These are phyloP conservation scores for Puntigrus tetrazona DNA, from an alignment of 2,113 vertebrate species.

Conservation along the genomic window DNA sequence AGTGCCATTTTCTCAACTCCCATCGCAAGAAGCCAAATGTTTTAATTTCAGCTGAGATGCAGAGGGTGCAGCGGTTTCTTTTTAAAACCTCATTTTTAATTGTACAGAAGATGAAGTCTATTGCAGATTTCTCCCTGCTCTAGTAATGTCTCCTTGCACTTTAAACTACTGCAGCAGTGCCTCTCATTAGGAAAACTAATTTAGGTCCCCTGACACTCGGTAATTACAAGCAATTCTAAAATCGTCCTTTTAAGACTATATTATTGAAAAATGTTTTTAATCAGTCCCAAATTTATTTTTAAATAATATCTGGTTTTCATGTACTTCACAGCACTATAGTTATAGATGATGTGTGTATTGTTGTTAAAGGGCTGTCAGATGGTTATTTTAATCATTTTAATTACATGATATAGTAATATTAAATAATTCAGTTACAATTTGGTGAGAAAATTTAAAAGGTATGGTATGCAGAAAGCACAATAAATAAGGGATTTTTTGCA, in stretches of 20 bases:
- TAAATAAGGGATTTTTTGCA: background rate
- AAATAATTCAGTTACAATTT: background rate
- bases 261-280: background rate
- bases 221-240: slow-evolving; percentile 18
- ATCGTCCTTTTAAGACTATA: background rate
- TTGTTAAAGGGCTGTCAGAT: background rate
- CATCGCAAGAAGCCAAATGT: background rate
- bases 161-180: background rate
- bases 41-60: background rate
- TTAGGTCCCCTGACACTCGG: background rate
- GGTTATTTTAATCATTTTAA: background rate
- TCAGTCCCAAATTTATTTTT: background rate
- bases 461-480: too few species aligned
- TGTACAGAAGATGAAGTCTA: background rate
- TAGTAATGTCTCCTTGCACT: background rate
- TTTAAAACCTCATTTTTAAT: background rate
- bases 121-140: background rate
- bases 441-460: background rate
- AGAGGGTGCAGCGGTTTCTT: background rate
- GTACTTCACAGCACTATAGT: background rate
- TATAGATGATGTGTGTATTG: background rate
- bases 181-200: slow-evolving; percentile 14
- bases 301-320: background rate
- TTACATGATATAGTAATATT: background rate
- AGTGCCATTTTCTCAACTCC: background rate